phyloP scores from a whole-genome alignment of 1,140 invertebrate genomes.

The Bombyx mandarina region DNA sequence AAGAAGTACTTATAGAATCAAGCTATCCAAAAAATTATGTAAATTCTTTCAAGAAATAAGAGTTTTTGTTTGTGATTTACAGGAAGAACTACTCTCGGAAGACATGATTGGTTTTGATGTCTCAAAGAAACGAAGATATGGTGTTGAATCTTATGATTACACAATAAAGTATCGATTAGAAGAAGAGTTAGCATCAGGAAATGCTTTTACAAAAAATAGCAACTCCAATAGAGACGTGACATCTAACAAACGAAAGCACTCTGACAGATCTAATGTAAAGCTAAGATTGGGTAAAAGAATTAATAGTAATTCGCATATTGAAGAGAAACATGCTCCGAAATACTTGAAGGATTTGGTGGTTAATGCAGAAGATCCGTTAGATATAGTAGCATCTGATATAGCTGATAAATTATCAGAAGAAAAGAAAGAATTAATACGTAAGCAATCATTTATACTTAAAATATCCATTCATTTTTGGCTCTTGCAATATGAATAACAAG shows the following conservation, averaged over 20 bases:
- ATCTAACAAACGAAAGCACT: slow-evolving; percentile 72
- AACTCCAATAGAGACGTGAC: slow-evolving; percentile 25
- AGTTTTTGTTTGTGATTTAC: slow-evolving; percentile 15
- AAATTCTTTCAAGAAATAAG: no score
- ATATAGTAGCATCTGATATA: slow-evolving; percentile 78
- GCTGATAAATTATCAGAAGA: slow-evolving; percentile 79
- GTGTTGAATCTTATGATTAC: slow-evolving; percentile 68
- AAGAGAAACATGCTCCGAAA: slow-evolving; percentile 66
- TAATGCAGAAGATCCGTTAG: slow-evolving; percentile 66
- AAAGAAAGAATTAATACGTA: slow-evolving; percentile 80
- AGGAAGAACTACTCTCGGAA: slow-evolving; percentile 59
- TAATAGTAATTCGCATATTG: slow-evolving; percentile 59
- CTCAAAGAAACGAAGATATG: slow-evolving; percentile 56
- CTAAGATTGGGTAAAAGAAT: slow-evolving; percentile 72
- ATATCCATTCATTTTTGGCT: neutral
- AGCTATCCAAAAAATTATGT: no score
- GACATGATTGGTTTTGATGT: slow-evolving; percentile 64
- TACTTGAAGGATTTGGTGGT: slow-evolving; percentile 70
- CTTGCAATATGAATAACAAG: no score
- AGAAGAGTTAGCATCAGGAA: slow-evolving; percentile 53
- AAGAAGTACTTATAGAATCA: no score
- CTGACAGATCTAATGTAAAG: slow-evolving; percentile 73
- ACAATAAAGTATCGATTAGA: slow-evolving; percentile 67
- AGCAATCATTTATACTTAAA: slow-evolving; percentile 29
- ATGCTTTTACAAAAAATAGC: slow-evolving; percentile 43